Evolutionary conservation across 2,797 vertebrate species (phyloP).

Genomic region (Xenentodon cancila): DNA sequence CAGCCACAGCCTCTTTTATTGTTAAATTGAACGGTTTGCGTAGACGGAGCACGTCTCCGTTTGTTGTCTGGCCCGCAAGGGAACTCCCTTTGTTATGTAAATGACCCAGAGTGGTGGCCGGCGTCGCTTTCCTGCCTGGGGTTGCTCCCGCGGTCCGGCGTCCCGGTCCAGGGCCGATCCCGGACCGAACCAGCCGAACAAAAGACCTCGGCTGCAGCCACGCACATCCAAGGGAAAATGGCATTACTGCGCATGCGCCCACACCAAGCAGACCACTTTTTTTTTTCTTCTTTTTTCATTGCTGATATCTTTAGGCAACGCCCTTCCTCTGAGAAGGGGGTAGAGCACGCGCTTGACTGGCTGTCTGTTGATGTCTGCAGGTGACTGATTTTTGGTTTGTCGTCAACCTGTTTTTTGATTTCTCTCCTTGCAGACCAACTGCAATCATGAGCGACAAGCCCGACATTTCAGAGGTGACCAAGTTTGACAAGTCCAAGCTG

Average conservation of each 20-base stretch:
- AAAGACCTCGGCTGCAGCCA: slow-evolving; percentile 61
- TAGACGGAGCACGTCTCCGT: not conserved
- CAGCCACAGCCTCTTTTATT: no score
- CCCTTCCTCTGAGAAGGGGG: slow-evolving; percentile 30
- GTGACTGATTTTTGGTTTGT: not conserved
- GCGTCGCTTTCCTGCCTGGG: slow-evolving; percentile 28
- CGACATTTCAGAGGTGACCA: slow-evolving; percentile 78
- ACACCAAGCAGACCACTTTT: no score
- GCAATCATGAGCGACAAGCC: slow-evolving; percentile 84
- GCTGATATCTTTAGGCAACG: slow-evolving; percentile 56
- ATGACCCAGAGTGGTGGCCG: slow-evolving; percentile 63
- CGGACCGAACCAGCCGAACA: slow-evolving; percentile 51
- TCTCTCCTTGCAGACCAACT: slow-evolving; percentile 52
- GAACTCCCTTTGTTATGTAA: slow-evolving; percentile 75
- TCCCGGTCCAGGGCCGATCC: slow-evolving; percentile 50
- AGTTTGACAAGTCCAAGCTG: slow-evolving; percentile 84
- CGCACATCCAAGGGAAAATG: not conserved
- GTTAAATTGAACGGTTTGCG: not conserved
- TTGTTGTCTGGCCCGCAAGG: slow-evolving; percentile 28
- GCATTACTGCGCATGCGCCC: no score
- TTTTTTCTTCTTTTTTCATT: no score
- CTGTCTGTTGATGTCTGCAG: no score
- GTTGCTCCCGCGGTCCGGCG: slow-evolving; percentile 37
- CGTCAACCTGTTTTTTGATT: not conserved
- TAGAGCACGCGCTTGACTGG: slow-evolving; percentile 13